Conservation (phyloP, 2,113 vertebrate genomes). For the Sapajus apella region DNA sequence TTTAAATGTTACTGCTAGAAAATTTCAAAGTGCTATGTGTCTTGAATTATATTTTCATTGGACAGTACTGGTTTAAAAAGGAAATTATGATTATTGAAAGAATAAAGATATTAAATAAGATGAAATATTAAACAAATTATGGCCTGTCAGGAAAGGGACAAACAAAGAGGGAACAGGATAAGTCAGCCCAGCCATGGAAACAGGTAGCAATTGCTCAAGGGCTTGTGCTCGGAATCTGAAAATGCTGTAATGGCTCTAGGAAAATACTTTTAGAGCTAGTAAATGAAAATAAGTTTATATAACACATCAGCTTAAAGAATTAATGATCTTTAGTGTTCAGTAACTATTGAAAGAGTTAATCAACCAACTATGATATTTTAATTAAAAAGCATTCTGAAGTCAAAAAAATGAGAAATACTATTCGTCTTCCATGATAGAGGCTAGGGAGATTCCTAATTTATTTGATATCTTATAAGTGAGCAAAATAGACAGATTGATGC, state of each 20-base stretch:
- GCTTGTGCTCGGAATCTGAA: background rate
- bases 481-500: background rate
- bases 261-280: background rate
- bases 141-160: too few species aligned
- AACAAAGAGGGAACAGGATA: background rate
- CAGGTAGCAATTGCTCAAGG: too few species aligned
- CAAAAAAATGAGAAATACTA: background rate
- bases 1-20: background rate
- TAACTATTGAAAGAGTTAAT: background rate
- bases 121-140: background rate
- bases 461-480: background rate
- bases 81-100: background rate
- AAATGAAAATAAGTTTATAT: background rate
- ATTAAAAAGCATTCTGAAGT: background rate
- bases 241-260: background rate
- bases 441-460: background rate
- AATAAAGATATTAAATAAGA: background rate
- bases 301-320: background rate
- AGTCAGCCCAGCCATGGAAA: background rate
- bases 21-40: background rate
- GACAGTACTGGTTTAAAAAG: background rate
- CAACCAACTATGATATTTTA: background rate
- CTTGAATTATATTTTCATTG: background rate
- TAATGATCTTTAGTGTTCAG: background rate
- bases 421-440: background rate